Percentiles rank a stretch among this genome's conserved stretches.
These are phyloP conservation scores for Podilymbus podiceps DNA, from an alignment of 2,113 vertebrate genomes.

Conservation along the genomic window DNA sequence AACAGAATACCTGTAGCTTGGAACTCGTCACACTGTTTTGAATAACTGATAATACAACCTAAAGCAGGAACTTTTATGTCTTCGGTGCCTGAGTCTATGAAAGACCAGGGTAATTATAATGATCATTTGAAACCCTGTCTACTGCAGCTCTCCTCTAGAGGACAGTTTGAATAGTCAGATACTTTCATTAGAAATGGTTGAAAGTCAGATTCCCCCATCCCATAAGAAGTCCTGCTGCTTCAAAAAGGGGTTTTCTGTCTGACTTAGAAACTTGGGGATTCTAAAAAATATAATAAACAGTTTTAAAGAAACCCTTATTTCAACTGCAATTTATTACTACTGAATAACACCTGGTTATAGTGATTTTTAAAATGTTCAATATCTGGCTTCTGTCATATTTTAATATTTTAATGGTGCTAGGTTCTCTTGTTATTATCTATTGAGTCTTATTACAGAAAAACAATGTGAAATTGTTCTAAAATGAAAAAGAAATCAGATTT, in stretches of 20 bases:
- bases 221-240: not conserved
- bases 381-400: not conserved
- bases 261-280: not conserved
- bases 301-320: not conserved
- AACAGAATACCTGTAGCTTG: not conserved
- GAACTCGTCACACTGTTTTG: not conserved
- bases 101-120: not conserved
- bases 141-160: not conserved
- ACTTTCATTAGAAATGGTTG: not conserved
- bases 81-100: not conserved
- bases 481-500: not conserved
- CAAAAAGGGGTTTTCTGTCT: not conserved
- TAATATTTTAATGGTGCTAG: not conserved
- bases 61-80: not conserved
- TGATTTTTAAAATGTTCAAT: not conserved
- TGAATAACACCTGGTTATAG: not conserved
- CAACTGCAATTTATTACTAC: not conserved
- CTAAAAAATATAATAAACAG: not conserved
- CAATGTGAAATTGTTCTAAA: not conserved
- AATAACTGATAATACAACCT: not conserved
- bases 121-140: not conserved
- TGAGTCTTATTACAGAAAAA: not conserved
- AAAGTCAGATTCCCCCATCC: not conserved
- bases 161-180: not conserved
- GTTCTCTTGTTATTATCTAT: not conserved